Percentiles rank a stretch among this genome's conserved stretches.
These are phyloP conservation scores for Aquatica leii DNA, from an alignment of 2,888 invertebrate genomes.

Conservation along the genomic window DNA sequence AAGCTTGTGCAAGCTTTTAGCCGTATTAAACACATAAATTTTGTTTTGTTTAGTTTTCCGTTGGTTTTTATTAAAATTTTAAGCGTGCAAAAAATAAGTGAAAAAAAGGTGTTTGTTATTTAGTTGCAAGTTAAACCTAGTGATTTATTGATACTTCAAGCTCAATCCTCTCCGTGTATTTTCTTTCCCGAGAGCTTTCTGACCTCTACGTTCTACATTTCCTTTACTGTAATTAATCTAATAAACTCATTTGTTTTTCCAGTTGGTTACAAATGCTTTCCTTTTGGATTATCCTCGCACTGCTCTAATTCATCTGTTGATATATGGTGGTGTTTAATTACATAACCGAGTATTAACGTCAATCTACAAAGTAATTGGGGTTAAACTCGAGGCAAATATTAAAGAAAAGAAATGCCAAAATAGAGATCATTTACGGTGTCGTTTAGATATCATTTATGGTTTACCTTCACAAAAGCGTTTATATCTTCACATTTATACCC, in stretches of 20 bases:
- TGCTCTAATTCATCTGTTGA: no score
- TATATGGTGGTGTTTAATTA: no score
- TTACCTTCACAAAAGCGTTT: slow-evolving; percentile 1
- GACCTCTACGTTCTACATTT: slow-evolving; percentile 5
- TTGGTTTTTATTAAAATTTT: no score
- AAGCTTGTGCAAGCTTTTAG: no score
- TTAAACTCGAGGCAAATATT: not conserved
- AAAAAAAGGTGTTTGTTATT: not conserved
- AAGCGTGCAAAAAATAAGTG: not conserved
- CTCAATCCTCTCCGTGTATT: not conserved
- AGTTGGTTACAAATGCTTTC: not conserved
- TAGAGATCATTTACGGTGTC: not conserved
- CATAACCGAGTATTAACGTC: no score
- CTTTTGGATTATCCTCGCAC: no score
- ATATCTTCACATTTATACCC: not conserved
- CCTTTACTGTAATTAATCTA: slow-evolving; percentile 8
- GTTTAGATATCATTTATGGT: no score
- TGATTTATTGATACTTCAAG: slow-evolving; percentile 11
- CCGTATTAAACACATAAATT: no score
- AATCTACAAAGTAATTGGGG: not conserved
- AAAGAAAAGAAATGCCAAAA: slow-evolving; percentile 2
- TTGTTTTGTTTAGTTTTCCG: no score
- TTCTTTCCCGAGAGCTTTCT: slow-evolving; percentile 6
- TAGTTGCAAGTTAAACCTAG: not conserved
- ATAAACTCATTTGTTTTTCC: slow-evolving; percentile 13